Evolutionary conservation across 2,888 invertebrate genomes (phyloP).

Genomic region (Timema cristinae): DNA sequence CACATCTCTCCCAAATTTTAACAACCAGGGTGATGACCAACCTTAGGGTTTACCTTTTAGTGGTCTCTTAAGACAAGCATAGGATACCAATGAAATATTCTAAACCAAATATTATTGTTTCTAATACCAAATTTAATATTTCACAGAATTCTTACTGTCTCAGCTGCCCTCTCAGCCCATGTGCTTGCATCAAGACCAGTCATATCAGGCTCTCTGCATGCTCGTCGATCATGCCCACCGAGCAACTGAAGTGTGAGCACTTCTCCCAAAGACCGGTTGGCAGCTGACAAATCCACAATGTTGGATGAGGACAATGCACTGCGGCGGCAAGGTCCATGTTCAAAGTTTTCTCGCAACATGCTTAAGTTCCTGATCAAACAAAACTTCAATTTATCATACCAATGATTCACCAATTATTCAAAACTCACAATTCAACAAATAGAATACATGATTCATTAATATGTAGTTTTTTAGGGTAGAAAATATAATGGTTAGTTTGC

Average conservation of each 20-base stretch:
- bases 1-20: too few relatives aligned
- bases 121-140: too few relatives aligned
- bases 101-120: too few relatives aligned
- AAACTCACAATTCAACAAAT: not conserved
- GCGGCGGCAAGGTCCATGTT: conserved; percentile 25
- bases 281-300: conserved; percentile 59
- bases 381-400: not conserved
- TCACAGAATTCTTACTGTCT: conserved; percentile 49
- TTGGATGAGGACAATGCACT: conserved; percentile 36
- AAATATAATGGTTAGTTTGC: too few relatives aligned
- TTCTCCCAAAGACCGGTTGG: conserved; percentile 60
- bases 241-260: conserved; percentile 51
- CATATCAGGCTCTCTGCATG: conserved; percentile 32
- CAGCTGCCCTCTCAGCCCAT: conserved; percentile 55
- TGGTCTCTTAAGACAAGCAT: too few relatives aligned
- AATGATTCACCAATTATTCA: not conserved
- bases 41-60: too few relatives aligned
- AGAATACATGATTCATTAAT: too few relatives aligned
- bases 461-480: too few relatives aligned
- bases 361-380: conserved; percentile 44
- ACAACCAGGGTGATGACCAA: too few relatives aligned
- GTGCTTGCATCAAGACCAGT: conserved; percentile 48
- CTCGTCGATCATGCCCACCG: conserved; percentile 36
- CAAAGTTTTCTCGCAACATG: conserved; percentile 51
- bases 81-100: too few relatives aligned